Base-by-base conservation (phyloP, 2,888 invertebrate genomes). In the Autographa gamma region DNA sequence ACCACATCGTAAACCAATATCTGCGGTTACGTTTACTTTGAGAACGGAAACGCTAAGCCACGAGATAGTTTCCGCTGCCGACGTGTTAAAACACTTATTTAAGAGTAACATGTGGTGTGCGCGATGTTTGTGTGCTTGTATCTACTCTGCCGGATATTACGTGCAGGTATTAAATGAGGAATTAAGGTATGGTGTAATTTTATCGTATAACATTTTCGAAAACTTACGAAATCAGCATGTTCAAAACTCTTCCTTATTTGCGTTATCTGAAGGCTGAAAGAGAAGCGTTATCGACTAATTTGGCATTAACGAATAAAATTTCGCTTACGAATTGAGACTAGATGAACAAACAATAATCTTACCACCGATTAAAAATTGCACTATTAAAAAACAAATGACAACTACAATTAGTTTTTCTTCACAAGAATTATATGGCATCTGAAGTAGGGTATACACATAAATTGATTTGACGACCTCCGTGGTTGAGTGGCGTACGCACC, bases 31-130 rank as follows among this genome's bases (percentile, higher is more conserved):
- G 65, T 73, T 63, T 19, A 63, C 63, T 58, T 68, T 41, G 60
- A 18, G 31, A 67, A 79, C 74, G 79, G 74, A 77, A 74, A 79
- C 65, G 71, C 54, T 60, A 34, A 66, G 74, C 80, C 80, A 59
- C 72, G 34, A 43, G 19, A 60, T 72, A 59, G 48, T 76, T 73
- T 78, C 78, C 76, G 60, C 48, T 70, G 52, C 64, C 14, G 18
- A 48, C n/a, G 38, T 56, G 66, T 66, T 60, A 63, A 78, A 77
- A 78, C 62, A 65, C 60, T 71, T 56, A 56, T 56, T 56, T 78
- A 60, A 71, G 43, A 70, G 65, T 67, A 59, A 54, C 19, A 71
- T 11, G 74, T 71, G 74, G 61, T 61, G 11, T 25, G 58, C 18
- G 59, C 78, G 56, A 60, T 25, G 48, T 14, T 11, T 41, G 41